Conservation (phyloP, 2,113 vertebrate species). For the Fulmarus glacialis region DNA sequence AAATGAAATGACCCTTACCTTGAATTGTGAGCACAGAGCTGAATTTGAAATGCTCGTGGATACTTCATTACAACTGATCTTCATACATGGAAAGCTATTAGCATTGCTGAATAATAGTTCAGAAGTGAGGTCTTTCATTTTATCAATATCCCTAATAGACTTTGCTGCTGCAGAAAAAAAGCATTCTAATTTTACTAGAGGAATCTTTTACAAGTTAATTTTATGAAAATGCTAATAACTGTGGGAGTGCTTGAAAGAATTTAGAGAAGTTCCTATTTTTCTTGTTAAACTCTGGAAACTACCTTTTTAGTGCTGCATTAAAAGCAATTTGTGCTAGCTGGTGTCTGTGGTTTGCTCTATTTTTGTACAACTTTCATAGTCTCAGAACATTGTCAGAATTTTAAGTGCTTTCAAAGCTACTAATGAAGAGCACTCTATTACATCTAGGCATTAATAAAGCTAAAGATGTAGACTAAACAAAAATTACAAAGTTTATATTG, state of each 20-base stretch:
- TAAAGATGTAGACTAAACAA: neutral
- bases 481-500: neutral
- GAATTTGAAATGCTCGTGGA: neutral
- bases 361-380: neutral
- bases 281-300: neutral
- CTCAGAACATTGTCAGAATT: neutral
- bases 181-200: neutral
- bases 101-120: neutral
- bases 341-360: neutral
- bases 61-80: neutral
- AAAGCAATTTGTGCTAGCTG: neutral
- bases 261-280: neutral
- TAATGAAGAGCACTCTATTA: neutral
- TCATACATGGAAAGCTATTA: neutral
- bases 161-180: neutral
- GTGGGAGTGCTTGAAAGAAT: neutral
- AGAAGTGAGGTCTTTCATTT: neutral
- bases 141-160: neutral
- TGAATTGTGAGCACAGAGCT: neutral
- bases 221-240: neutral
- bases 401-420: neutral
- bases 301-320: neutral
- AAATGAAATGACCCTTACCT: neutral
- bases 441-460: neutral
- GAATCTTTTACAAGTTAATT: neutral